These are phyloP conservation scores for Aulostomus chinensis DNA, from an alignment of 2,797 vertebrate genomes.

Conservation along the genomic window DNA sequence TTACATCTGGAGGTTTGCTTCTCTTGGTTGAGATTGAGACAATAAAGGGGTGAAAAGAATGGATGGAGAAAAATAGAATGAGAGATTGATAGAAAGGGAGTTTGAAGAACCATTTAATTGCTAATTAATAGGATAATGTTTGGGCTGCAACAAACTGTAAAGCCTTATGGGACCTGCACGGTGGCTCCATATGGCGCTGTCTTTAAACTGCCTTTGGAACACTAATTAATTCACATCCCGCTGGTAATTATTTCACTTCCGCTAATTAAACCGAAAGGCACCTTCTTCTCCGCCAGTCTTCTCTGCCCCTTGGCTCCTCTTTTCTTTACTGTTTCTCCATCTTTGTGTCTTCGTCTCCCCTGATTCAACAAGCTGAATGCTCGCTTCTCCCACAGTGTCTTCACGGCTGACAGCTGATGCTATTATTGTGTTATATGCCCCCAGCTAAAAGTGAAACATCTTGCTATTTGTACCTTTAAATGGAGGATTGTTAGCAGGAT, in stretches of 20 bases:
- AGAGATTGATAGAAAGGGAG: conserved; percentile 32
- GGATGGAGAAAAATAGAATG: conserved; percentile 5
- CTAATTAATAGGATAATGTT: conserved; percentile 68
- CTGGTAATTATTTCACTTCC: conserved; percentile 78
- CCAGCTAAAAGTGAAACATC: conserved; percentile 63
- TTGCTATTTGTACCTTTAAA: conserved; percentile 74
- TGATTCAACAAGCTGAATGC: conserved; percentile 27
- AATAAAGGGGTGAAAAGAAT: conserved; percentile 7
- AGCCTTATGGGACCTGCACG: conserved; percentile 59
- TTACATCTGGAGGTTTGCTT: conserved; percentile 10
- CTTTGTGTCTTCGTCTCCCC: conserved; percentile 16
- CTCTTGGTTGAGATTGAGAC: not conserved
- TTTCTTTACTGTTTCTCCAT: conserved; percentile 24
- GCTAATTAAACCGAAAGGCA: conserved; percentile 81
- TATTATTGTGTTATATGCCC: conserved; percentile 62
- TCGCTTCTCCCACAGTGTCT: conserved; percentile 42
- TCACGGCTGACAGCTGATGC: conserved; percentile 64
- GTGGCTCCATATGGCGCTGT: conserved; percentile 55
- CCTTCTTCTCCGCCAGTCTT: conserved; percentile 57
- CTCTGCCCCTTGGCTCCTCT: conserved; percentile 31
- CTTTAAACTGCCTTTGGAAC: conserved; percentile 66
- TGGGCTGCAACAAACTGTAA: conserved; percentile 62
- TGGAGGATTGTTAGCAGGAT: conserved; percentile 67
- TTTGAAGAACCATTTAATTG: conserved; percentile 61
- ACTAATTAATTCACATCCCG: conserved; percentile 79